phyloP scores from a whole-genome alignment of 2,888 invertebrate genomes.

The Caenorhabditis sinica region DNA sequence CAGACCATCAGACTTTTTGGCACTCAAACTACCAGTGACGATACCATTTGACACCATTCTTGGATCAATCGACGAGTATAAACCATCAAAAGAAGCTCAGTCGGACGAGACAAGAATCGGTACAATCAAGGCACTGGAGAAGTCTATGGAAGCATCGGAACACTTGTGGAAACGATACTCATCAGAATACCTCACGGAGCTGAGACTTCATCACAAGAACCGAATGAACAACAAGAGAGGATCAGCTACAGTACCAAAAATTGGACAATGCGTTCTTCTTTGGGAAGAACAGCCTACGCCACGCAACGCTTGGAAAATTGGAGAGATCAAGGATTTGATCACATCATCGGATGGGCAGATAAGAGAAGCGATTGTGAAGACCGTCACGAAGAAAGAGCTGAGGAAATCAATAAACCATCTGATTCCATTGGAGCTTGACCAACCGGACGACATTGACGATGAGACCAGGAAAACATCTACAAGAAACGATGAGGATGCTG shows the following conservation, averaged over 20 bases:
- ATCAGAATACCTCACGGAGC: background rate
- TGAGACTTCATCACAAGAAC: background rate
- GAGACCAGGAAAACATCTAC: background rate
- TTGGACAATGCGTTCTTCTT: conserved; percentile 9
- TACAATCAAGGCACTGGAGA: conserved; percentile 1
- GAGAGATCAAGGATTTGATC: conserved; percentile 5
- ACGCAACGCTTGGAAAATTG: conserved; percentile 5
- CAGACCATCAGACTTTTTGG: conserved; percentile 65
- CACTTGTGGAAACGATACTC: background rate
- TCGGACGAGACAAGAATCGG: background rate
- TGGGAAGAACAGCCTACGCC: conserved; percentile 2
- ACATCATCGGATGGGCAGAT: conserved; percentile 1
- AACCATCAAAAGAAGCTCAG: background rate
- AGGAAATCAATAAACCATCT: conserved; percentile 1
- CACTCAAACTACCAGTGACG: background rate
- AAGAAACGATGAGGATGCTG: background rate
- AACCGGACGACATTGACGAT: background rate
- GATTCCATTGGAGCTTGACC: conserved; percentile 15
- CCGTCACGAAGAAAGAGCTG: conserved; percentile 3
- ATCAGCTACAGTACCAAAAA: background rate
- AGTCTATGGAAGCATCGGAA: background rate
- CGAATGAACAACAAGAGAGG: conserved; percentile 8
- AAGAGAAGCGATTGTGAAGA: conserved; percentile 9
- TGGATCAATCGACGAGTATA: background rate
- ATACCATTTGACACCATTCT: background rate